Evolutionary conservation across 2,113 vertebrate species (phyloP).

Genomic region (Neolamprologus caudopunctatus): DNA sequence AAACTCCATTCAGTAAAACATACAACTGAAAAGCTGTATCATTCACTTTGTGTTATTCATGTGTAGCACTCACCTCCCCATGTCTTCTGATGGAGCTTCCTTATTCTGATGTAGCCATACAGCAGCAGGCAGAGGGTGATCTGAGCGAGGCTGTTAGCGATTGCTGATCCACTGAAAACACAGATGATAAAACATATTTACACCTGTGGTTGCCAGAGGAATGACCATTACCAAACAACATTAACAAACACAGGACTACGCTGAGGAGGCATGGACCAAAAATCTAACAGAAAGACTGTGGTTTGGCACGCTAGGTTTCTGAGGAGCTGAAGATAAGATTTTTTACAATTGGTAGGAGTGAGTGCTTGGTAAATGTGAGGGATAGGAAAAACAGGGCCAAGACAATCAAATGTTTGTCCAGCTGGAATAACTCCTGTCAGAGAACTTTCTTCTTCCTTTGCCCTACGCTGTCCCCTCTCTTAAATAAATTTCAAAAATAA

Average conservation of each 20-base stretch:
- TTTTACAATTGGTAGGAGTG: background rate
- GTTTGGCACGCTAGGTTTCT: background rate
- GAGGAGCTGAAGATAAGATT: background rate
- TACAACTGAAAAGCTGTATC: background rate
- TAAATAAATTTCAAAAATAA: conserved; percentile 18
- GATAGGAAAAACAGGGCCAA: background rate
- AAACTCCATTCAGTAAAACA: background rate
- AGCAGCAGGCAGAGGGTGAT: conserved; percentile 75
- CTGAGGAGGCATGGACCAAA: background rate
- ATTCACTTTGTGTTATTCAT: background rate
- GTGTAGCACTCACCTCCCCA: conserved; percentile 78
- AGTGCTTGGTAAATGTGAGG: background rate
- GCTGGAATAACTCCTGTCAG: conserved; percentile 33
- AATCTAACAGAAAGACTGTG: background rate
- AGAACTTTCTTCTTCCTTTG: background rate
- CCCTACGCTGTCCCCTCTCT: background rate
- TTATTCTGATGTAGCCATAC: conserved; percentile 79
- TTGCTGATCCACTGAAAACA: conserved; percentile 80
- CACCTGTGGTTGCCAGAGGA: background rate
- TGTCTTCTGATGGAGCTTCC: conserved; percentile 75
- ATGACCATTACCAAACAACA: background rate
- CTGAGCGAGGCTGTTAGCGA: conserved; percentile 77
- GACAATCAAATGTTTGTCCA: conserved; percentile 45
- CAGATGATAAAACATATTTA: background rate
- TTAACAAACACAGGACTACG: background rate